Evolutionary conservation across 53 echinoderm and acorn worm species (phyloP), one percentile per base, ranked within the genome.

Genomic region (Henricia sp.): DNA sequence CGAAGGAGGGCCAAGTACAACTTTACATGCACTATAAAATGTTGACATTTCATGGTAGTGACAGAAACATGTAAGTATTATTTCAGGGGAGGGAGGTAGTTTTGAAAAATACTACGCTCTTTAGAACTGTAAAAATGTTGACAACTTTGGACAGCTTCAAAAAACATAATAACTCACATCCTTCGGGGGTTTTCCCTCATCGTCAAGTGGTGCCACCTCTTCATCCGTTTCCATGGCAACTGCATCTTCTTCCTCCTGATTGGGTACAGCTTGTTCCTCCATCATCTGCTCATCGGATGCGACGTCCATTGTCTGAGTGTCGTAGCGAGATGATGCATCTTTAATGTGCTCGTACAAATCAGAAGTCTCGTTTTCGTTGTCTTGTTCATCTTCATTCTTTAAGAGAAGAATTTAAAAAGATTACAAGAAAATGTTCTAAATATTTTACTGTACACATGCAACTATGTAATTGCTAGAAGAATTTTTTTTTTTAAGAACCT

Each of bases 261-360:
- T 88, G 39, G 88, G 88, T 26, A 70, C 51, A 4, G 92, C 80
- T 30, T 90, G 89, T 77, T 92, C 92, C 67, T 92, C 89, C 70
- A 90, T 52, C 27, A 87, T 86, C 60, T 93, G 93, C 12, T 95
- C 96, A 52, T 96, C 90, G 1, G 96, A 88, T 32, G 96, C 96
- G 36, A 90, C 90, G 62, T 96, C 96, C 69, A 96, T 51, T 4
- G 88, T 88, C 73, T 96, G 94, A 51, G 87, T 77, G 37, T 96
- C 97, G 63, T 95, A 75, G 67, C 85, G 97, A 23, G 92, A 72
- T 34, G 82, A 60, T 0, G 96, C 75, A 37, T 94, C 97, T 27
- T 88, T 88, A 44, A 94, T 58, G 71, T 97, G 97, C 85, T 97
- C 97, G 67, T 94, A 94, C 43, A 97, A 67, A 26, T 97, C 94